Base-by-base conservation (phyloP, 2,797 vertebrate species). In the Sebastiscus tertius region DNA sequence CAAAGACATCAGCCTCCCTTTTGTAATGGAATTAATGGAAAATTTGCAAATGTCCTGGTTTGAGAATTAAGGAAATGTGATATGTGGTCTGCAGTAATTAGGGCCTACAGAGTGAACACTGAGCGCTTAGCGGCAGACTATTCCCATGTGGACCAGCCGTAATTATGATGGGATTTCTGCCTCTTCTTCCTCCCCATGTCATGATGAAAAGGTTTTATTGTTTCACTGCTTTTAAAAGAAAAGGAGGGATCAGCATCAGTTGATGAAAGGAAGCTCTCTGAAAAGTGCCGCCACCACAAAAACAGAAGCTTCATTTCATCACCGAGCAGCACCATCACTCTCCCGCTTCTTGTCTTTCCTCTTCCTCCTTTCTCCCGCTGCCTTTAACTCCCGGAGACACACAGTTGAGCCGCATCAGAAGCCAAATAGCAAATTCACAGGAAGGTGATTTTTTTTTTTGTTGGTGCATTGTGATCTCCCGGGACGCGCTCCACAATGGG, bases 61-160 rank as follows among this genome's bases (percentile, higher is more conserved):
- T 84, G 81, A 86, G 85, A 89, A 91, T 93, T 83, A 88, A 89
- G 65, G 68, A 83, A 90, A 89, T 90, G 84, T 87, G 88, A 93
- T 88, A 81, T 86, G 88, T 82, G 75, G 88, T 89, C 82, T 76
- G 56, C 74, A 79, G 89, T 92, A 94, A 94, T 94, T 92, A 92
- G 91, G 68, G 68, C 73, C 83, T 82, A 85, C 87, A 81, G 75
- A 86, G 81, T 85, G 88, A 93, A 68, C 80, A 72, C 72, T 82
- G 72, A 90, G 62, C 49, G 46, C 86, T 93, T 81, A 82, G 80
- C 39, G 42, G 4, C 7, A 79, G 63, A 85, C 64, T 58, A 88
- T 86, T 92, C 91, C 87, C 88, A 58, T 54, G 73, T 75, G 80
- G 69, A 81, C 72, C 74, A 52, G 74, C 36, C 42, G 5, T 93